These are phyloP conservation scores for Mormyrus proboscirostris DNA, from an alignment of 2,797 vertebrate species.

Conservation along the genomic window DNA sequence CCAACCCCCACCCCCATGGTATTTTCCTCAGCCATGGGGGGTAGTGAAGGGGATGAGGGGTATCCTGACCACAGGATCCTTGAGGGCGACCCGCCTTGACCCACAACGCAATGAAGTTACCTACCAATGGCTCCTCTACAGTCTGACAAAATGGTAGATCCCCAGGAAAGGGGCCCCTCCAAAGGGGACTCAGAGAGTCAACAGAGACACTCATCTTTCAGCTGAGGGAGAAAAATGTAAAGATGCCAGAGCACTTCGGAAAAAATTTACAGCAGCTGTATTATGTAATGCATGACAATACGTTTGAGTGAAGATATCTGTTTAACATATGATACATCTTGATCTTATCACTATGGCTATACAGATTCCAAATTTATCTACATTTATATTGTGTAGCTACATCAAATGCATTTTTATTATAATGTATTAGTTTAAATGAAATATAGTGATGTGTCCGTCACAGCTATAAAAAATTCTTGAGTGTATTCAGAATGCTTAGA, in stretches of 20 bases:
- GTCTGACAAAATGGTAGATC: constrained; percentile 49
- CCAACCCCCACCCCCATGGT: constrained; percentile 15
- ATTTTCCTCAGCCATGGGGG: constrained; percentile 23
- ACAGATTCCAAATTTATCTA: neutral
- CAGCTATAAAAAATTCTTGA: neutral
- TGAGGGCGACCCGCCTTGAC: constrained; percentile 58
- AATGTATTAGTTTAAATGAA: neutral
- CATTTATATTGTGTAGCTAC: neutral
- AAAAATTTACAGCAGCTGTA: constrained; percentile 45
- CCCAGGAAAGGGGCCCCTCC: constrained; percentile 36
- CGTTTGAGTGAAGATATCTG: constrained; percentile 35
- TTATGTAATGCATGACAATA: constrained; percentile 49
- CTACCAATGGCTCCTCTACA: constrained; percentile 46
- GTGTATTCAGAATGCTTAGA: neutral
- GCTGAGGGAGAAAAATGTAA: constrained; percentile 30
- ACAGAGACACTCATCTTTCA: constrained; percentile 42
- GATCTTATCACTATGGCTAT: neutral
- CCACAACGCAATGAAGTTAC: constrained; percentile 45
- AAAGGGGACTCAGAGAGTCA: constrained; percentile 45
- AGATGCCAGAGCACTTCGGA: neutral
- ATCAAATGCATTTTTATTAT: neutral
- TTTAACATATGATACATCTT: neutral
- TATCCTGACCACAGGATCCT: constrained; percentile 31
- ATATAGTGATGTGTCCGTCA: neutral
- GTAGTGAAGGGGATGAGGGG: constrained; percentile 24